phyloP scores from a whole-genome alignment of 2,888 invertebrate species.

The Nomada lathburiana region DNA sequence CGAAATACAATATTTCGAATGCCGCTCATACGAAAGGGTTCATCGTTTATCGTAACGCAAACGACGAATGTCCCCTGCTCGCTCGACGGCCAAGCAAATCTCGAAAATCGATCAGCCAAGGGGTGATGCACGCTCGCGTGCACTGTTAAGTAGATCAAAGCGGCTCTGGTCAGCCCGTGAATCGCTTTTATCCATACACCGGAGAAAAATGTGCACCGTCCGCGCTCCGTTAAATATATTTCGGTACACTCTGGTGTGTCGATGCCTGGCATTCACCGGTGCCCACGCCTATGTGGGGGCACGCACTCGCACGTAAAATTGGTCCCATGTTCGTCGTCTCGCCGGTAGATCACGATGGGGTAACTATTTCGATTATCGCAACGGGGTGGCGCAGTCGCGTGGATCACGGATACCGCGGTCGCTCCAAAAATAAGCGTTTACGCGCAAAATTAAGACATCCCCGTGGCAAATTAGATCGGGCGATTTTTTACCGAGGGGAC shows the following conservation, averaged over 20 bases:
- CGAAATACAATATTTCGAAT: no score
- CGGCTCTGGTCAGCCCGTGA: constrained; percentile 31
- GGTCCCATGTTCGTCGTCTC: no score
- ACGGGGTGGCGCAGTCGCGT: no score
- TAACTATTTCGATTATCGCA: no score
- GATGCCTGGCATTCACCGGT: no score
- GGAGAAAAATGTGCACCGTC: constrained; percentile 33
- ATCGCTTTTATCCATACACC: constrained; percentile 59
- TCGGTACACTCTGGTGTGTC: no score
- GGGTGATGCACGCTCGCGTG: neutral
- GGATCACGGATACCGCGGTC: no score
- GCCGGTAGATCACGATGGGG: no score
- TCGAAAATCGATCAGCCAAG: constrained; percentile 22
- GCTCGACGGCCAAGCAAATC: neutral
- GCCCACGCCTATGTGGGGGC: no score
- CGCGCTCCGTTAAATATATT: neutral
- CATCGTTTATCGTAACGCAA: neutral
- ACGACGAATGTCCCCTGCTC: neutral
- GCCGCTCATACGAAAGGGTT: neutral
- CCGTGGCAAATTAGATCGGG: neutral
- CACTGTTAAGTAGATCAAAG: constrained; percentile 59
- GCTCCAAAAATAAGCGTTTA: no score
- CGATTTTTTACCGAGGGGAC: neutral
- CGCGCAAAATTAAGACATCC: no score
- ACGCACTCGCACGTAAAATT: no score